phyloP scores from a whole-genome alignment of 2,888 invertebrate genomes.

The Pristionchus mayeri region DNA sequence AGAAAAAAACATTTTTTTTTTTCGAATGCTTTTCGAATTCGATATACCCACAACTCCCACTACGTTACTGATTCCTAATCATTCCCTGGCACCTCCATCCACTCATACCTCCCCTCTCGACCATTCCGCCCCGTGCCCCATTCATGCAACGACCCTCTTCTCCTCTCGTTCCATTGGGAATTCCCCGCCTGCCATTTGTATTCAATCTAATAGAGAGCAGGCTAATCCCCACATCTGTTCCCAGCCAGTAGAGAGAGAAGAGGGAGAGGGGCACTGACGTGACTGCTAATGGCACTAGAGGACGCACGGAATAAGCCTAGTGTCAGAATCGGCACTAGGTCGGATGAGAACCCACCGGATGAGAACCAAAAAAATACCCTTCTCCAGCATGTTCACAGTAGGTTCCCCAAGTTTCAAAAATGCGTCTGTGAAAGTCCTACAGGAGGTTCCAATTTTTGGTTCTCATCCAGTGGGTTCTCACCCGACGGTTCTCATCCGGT shows the following conservation, averaged over 20 bases:
- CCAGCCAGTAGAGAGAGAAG: slow-evolving; percentile 4
- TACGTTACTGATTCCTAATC: neutral
- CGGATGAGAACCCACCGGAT: no score
- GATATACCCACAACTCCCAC: neutral
- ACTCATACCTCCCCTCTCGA: neutral
- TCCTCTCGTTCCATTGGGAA: slow-evolving; percentile 9
- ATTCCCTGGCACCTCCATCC: neutral
- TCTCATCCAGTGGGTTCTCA: no score
- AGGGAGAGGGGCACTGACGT: neutral
- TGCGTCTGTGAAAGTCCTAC: no score
- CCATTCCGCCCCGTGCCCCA: neutral
- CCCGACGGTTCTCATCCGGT: no score
- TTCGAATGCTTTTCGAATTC: neutral
- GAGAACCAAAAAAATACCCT: no score
- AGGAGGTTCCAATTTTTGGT: no score
- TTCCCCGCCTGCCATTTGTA: slow-evolving; percentile 22
- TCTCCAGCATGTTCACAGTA: no score
- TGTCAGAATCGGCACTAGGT: no score
- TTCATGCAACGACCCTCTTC: neutral
- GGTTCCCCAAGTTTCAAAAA: no score
- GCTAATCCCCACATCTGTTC: slow-evolving; percentile 29
- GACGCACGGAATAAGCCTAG: neutral
- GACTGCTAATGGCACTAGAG: neutral
- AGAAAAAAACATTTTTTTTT: slow-evolving; percentile 36
- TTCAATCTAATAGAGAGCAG: slow-evolving; percentile 36